Conservation (phyloP, 2,113 vertebrate genomes). For the Mobula hypostoma region DNA sequence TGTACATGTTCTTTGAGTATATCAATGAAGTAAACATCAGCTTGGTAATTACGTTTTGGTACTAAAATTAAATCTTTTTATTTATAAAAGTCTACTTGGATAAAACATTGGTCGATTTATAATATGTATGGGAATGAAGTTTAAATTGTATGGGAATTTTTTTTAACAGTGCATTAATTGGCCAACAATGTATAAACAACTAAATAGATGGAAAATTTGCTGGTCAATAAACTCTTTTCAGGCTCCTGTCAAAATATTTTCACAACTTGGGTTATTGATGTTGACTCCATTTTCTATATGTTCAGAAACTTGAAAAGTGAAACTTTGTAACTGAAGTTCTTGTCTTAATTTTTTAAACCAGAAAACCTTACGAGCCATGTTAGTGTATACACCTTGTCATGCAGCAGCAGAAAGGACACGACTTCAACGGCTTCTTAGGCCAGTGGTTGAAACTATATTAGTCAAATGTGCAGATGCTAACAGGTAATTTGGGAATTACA, state of each 20-base stretch:
- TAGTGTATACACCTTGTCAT: conserved; percentile 82
- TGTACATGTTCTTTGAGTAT: background rate
- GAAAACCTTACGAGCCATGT: conserved; percentile 86
- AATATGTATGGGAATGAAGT: background rate
- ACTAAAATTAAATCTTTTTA: background rate
- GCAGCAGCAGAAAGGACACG: conserved; percentile 64
- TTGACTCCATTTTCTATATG: background rate
- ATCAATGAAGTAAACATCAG: background rate
- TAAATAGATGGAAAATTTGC: background rate
- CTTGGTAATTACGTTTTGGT: background rate
- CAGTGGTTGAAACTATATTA: conserved; percentile 79
- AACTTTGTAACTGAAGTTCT: background rate
- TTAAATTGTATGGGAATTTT: background rate
- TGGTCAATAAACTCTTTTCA: background rate
- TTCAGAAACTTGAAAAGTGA: background rate
- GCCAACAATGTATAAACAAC: background rate
- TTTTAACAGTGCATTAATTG: background rate
- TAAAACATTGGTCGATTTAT: background rate
- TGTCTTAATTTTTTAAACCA: conserved; percentile 44
- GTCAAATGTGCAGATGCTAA: conserved; percentile 84
- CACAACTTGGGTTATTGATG: background rate
- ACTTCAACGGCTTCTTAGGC: conserved; percentile 74
- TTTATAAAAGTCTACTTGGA: background rate
- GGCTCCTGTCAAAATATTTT: background rate
- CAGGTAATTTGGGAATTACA: conserved; percentile 53